A percentile compares a stretch with the other conserved stretches of the same genome.
Conservation (phyloP, 92 coral and sea anemone species). For the Galaxea fascicularis region DNA sequence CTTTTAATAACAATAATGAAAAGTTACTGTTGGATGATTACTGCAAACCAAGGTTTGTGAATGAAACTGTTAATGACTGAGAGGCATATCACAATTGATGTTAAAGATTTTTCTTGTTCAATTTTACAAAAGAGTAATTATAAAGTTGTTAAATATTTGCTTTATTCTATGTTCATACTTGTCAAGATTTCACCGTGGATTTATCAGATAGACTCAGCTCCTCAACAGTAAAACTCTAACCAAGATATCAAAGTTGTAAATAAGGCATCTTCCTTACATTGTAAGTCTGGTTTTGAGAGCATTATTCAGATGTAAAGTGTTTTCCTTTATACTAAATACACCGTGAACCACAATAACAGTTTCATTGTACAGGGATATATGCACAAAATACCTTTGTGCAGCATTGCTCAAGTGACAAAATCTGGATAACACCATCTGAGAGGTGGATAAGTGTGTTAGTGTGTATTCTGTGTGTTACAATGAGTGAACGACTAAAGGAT, state of each 20-base stretch:
- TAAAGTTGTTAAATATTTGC: neutral
- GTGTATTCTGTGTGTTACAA: conserved; percentile 5
- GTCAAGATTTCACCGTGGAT: neutral
- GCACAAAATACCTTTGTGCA: neutral
- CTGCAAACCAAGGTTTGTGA: conserved; percentile 4
- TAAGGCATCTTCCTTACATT: neutral
- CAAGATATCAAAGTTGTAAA: neutral
- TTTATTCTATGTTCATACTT: neutral
- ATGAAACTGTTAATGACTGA: neutral
- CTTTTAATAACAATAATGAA: conserved; percentile 77
- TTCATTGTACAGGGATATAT: neutral
- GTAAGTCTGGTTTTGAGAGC: neutral
- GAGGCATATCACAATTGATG: neutral
- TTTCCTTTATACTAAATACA: neutral
- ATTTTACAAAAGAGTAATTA: neutral
- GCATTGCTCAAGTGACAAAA: neutral
- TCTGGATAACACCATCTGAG: neutral
- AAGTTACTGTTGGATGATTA: conserved; percentile 32
- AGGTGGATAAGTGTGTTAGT: too few species aligned
- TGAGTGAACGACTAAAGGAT: neutral
- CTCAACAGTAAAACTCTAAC: neutral
- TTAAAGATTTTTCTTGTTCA: neutral
- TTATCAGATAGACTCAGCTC: neutral
- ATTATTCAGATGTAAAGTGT: too few species aligned
- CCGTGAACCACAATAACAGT: neutral